A percentile compares a stretch with the other conserved stretches of the same genome.
Conservation (phyloP, 2,113 vertebrate genomes). For the Podilymbus podiceps region DNA sequence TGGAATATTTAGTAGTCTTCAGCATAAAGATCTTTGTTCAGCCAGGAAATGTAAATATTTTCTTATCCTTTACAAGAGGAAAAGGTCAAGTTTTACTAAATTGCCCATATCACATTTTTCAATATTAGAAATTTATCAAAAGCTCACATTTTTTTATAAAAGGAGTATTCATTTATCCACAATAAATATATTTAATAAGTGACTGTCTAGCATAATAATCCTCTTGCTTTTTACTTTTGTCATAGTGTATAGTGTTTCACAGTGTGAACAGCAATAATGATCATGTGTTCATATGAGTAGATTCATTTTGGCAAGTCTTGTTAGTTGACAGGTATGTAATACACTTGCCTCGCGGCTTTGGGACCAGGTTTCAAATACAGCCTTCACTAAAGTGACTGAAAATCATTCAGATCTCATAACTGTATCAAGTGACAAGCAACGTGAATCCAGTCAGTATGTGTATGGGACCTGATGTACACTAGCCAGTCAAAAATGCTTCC, state of each 20-base stretch:
- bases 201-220: conserved; percentile 59
- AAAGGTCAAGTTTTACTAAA: conserved; percentile 5
- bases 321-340: conserved; percentile 62
- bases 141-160: conserved; percentile 50
- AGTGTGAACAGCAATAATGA: conserved; percentile 55
- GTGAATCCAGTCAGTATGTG: conserved; percentile 24
- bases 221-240: conserved; percentile 60
- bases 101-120: conserved; percentile 17
- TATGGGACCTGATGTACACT: conserved; percentile 19
- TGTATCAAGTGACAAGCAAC: conserved; percentile 36
- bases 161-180: conserved; percentile 35
- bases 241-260: conserved; percentile 43
- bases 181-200: conserved; percentile 68
- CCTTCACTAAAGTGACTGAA: conserved; percentile 58
- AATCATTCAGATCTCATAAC: conserved; percentile 64
- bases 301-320: conserved; percentile 66
- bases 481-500: conserved; percentile 56
- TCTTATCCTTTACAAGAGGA: not conserved
- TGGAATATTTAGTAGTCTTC: conserved; percentile 11
- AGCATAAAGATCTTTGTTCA: conserved; percentile 7
- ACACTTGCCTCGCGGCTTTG: conserved; percentile 52
- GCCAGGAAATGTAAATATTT: conserved; percentile 28
- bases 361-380: conserved; percentile 64
- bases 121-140: conserved; percentile 55
- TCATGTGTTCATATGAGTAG: conserved; percentile 53